Evolutionary conservation across 2,888 invertebrate genomes (phyloP).

Genomic region (Trachelus troglodyta): DNA sequence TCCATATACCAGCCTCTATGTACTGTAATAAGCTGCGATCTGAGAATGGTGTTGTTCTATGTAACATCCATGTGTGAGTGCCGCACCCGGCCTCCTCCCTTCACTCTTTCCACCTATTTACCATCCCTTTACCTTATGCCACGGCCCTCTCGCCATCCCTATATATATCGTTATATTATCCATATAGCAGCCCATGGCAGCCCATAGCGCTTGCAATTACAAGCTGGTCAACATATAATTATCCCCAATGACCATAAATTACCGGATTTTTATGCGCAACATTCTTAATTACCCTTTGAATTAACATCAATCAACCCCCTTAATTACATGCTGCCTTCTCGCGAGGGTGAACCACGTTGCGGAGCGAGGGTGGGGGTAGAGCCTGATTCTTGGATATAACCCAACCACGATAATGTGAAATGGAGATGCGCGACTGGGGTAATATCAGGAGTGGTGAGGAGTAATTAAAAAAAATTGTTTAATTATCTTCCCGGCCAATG

Average conservation of each 20-base stretch:
- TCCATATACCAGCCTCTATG: conserved; percentile 54
- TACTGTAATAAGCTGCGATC: conserved; percentile 61
- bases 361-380: not conserved
- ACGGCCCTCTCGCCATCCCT: not conserved
- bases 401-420: not conserved
- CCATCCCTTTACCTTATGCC: not conserved
- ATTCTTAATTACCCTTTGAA: conserved; percentile 68
- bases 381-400: not conserved
- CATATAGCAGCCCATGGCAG: conserved; percentile 1
- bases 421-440: not conserved
- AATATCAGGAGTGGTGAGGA: not conserved
- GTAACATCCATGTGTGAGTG: conserved; percentile 6
- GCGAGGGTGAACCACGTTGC: conserved; percentile 23
- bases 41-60: conserved; percentile 43
- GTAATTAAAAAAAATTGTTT: not conserved
- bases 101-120: not conserved
- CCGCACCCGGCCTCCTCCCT: not conserved
- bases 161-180: conserved; percentile 25
- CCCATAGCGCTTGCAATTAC: conserved; percentile 62
- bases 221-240: conserved; percentile 67
- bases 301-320: conserved; percentile 67
- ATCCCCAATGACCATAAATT: conserved; percentile 67
- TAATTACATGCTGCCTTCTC: conserved; percentile 61
- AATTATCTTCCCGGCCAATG: not conserved
- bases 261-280: conserved; percentile 66